Evolutionary conservation across 2,113 vertebrate genomes (phyloP), one percentile per base, ranked within the genome.

Genomic region (Sphyrna mokarran): DNA sequence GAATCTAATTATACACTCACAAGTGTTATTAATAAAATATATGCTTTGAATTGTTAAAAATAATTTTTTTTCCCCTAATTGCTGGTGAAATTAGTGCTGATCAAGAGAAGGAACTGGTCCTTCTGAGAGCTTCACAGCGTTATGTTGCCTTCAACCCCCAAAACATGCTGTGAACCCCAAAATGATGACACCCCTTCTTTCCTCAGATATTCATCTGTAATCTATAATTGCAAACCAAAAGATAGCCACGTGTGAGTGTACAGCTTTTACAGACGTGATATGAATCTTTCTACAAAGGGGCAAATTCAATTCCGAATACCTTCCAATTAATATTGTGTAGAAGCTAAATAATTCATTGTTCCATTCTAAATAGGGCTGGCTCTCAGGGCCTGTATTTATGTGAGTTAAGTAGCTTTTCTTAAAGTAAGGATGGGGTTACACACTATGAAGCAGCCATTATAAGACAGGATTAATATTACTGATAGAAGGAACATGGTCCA

Each of bases 251-350:
- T 98, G 98, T 98, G 97, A 97, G 97, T 97, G 97, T 98, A 98
- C 97, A 97, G 97, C 96, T 91, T 98, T 98, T 98, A 98, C 97
- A 98, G 97, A 98, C 97, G 97, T 98, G 98, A 97, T 98, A 97
- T 98, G 97, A 98, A 98, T 97, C 10, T 61, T 14, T 97, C 97
- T 97, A 97, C 93, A 96, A 98, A 98, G 97, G 98, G 98, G 97
- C 98, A 98, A 97, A 97, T 97, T 97, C 97, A 97, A 97, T 97
- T 97, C 97, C 98, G 58, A 98, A 97, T 98, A 97, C 96, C 97
- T 98, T 98, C 97, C 97, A 97, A 98, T 97, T 97, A 97, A 97
- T 97, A 97, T 97, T 97, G 97, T 96, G 33, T 97, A 95, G 97
- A 96, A 97, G 96, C 97, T 96, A 97, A 96, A 61, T 96, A 96